Evolutionary conservation across 92 coral and sea anemone genomes (phyloP).

Genomic region (Diadumene lineata): DNA sequence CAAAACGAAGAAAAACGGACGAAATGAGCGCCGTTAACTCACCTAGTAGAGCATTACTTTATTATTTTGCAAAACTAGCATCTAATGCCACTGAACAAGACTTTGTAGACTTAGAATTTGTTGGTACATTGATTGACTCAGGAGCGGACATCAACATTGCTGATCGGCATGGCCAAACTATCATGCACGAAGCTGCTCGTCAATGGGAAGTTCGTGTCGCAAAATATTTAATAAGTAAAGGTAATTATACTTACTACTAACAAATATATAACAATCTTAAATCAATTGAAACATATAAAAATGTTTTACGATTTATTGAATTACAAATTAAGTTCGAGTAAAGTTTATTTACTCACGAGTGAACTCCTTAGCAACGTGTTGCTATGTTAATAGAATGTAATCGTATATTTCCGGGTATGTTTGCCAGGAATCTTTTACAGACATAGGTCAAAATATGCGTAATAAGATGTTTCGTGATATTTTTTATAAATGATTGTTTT

Average conservation of each 20-base stretch:
- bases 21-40: slow-evolving; percentile 60
- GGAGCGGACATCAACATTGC: slow-evolving; percentile 82
- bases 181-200: slow-evolving; percentile 89
- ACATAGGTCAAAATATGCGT: not conserved
- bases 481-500: not conserved
- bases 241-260: slow-evolving; percentile 23
- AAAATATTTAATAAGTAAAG: slow-evolving; percentile 77
- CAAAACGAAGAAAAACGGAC: slow-evolving; percentile 39
- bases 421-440: not conserved
- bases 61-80: slow-evolving; percentile 90
- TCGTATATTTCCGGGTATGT: not conserved
- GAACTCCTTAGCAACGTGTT: not conserved
- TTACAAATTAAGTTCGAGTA: not conserved
- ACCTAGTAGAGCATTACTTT: slow-evolving; percentile 85
- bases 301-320: not conserved
- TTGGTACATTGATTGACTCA: slow-evolving; percentile 69
- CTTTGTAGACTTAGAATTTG: slow-evolving; percentile 88
- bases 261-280: not conserved
- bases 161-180: slow-evolving; percentile 93
- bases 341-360: not conserved
- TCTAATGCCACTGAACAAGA: slow-evolving; percentile 75
- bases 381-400: too few species aligned
- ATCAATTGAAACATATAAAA: not conserved
- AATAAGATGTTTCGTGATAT: not conserved
- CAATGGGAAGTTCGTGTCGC: slow-evolving; percentile 94